Percentiles rank a stretch among this genome's conserved stretches.
Evolutionary conservation across 53 echinoderm and acorn worm species (phyloP).

Genomic region (Antedon mediterranea): DNA sequence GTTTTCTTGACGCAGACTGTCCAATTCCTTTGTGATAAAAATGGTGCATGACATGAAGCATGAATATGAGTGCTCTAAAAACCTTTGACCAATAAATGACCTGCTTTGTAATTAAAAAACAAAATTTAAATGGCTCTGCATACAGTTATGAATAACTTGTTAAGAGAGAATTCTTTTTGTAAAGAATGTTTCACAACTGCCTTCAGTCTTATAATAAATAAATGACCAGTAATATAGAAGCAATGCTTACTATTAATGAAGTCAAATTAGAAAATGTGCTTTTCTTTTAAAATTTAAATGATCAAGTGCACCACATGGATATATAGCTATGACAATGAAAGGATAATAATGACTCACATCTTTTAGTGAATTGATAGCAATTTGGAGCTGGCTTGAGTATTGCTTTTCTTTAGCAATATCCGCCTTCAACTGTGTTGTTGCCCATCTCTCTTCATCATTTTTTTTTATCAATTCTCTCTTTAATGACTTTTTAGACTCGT

Average conservation of each 20-base stretch:
- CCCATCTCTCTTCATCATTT: slow-evolving; percentile 64
- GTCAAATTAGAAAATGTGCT: no score
- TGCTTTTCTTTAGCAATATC: slow-evolving; percentile 50
- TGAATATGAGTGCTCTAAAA: no score
- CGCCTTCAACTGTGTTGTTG: slow-evolving; percentile 42
- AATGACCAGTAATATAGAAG: not conserved
- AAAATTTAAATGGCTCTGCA: no score
- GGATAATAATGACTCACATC: slow-evolving; percentile 34
- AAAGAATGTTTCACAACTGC: no score
- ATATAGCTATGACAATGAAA: no score
- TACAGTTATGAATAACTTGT: no score
- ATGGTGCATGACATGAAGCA: no score
- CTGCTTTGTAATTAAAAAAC: no score
- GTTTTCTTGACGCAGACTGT: slow-evolving; percentile 64
- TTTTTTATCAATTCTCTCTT: slow-evolving; percentile 36
- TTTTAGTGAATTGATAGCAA: slow-evolving; percentile 46
- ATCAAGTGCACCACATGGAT: no score
- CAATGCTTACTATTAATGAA: not conserved
- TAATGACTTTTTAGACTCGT: slow-evolving; percentile 36
- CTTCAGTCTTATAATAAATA: not conserved
- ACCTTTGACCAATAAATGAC: no score
- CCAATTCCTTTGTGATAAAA: slow-evolving; percentile 38
- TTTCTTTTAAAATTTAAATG: no score
- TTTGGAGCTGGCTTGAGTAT: slow-evolving; percentile 40
- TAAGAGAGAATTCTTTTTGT: no score